phyloP scores from a whole-genome alignment of 2,797 vertebrate species.

The Tachyglossus aculeatus region DNA sequence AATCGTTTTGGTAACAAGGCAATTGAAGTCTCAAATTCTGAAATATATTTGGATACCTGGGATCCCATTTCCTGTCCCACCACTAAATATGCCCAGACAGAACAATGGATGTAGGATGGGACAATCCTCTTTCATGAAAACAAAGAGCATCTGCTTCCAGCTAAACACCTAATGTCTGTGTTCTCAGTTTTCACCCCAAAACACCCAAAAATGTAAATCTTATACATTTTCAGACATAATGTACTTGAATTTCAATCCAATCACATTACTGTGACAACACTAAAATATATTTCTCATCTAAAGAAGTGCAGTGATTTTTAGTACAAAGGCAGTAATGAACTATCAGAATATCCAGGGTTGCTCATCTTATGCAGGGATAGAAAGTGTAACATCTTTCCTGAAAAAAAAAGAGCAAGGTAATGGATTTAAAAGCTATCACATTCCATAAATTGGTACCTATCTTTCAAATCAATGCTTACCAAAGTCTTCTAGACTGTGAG shows the following conservation, averaged over 20 bases:
- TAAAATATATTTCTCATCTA: constrained; percentile 37
- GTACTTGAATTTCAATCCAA: constrained; percentile 16
- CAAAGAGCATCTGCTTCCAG: neutral
- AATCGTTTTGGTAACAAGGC: too few species aligned
- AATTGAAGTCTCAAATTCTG: too few species aligned
- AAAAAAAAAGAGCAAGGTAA: neutral
- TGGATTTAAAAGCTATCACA: neutral
- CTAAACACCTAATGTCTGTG: neutral
- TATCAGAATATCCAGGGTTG: constrained; percentile 32
- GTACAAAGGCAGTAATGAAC: constrained; percentile 39
- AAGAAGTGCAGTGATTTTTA: constrained; percentile 37
- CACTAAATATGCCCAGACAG: too few species aligned
- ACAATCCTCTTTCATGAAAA: neutral
- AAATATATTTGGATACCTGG: too few species aligned
- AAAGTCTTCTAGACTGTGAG: constrained; percentile 6
- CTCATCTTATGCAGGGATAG: constrained; percentile 30
- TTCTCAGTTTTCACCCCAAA: constrained; percentile 33
- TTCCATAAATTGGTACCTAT: constrained; percentile 31
- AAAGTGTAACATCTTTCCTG: neutral
- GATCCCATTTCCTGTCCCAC: too few species aligned
- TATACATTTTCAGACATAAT: neutral
- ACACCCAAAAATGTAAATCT: constrained; percentile 31
- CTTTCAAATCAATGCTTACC: constrained; percentile 16
- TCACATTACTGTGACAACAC: neutral
- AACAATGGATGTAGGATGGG: too few species aligned